Evolutionary conservation across 2,888 invertebrate species (phyloP).

Genomic region (Alviniconcha strummeri): DNA sequence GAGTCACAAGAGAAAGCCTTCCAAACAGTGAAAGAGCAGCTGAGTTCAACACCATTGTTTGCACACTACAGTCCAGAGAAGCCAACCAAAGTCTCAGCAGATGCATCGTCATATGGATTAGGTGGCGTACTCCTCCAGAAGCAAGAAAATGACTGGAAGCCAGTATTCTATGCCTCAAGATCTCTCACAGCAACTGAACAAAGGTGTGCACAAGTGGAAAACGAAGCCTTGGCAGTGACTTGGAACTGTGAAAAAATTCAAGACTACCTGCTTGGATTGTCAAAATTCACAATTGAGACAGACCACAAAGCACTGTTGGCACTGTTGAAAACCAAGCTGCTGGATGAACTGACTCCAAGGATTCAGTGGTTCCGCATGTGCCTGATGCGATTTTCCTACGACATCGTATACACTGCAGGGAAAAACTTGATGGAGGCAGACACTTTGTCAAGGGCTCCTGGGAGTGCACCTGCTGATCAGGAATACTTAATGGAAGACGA

Average conservation of each 20-base stretch:
- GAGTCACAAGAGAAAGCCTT: not conserved
- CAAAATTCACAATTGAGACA: conserved; percentile 16
- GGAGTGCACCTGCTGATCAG: conserved; percentile 16
- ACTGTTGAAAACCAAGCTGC: conserved; percentile 21
- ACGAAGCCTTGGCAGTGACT: conserved; percentile 12
- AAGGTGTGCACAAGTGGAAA: conserved; percentile 22
- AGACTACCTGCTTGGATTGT: conserved; percentile 3
- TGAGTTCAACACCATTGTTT: not conserved
- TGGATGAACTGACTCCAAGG: conserved; percentile 30
- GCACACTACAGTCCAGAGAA: not conserved
- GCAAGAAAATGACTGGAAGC: conserved; percentile 16
- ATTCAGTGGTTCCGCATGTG: conserved; percentile 30
- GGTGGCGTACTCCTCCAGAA: not conserved
- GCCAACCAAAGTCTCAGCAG: not conserved
- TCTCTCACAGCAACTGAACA: conserved; percentile 8
- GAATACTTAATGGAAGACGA: not conserved
- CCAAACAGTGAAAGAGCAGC: not conserved
- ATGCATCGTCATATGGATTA: conserved; percentile 2
- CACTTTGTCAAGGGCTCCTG: conserved; percentile 7
- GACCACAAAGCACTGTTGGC: conserved; percentile 22
- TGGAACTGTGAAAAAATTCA: conserved; percentile 11
- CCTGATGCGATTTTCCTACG: conserved; percentile 12
- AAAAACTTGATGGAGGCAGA: conserved; percentile 14
- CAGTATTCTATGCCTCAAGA: conserved; percentile 23
- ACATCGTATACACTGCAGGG: conserved; percentile 4